Evolutionary conservation across 2,888 invertebrate genomes (phyloP).

Genomic region (Scaptomyza flava): DNA sequence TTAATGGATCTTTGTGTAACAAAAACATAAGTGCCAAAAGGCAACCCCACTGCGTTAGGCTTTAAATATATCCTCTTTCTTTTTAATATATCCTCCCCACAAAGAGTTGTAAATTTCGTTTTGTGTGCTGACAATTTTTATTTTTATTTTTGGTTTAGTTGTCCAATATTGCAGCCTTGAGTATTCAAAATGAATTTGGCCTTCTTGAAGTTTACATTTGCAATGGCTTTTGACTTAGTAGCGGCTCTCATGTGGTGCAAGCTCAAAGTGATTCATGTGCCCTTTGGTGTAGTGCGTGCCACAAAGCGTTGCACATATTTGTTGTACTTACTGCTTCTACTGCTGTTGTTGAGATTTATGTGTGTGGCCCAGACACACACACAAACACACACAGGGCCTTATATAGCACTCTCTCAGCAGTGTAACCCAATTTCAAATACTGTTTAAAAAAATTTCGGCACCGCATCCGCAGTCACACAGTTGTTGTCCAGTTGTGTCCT

Average conservation of each 20-base stretch:
- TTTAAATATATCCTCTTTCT: slow-evolving; percentile 6
- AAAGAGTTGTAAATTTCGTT: slow-evolving; percentile 37
- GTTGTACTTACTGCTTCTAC: slow-evolving; percentile 10
- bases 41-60: not conserved
- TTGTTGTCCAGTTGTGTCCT: slow-evolving; percentile 26
- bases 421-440: slow-evolving; percentile 69
- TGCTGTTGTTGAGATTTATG: slow-evolving; percentile 55
- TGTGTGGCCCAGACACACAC: slow-evolving; percentile 24
- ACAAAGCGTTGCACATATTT: slow-evolving; percentile 53
- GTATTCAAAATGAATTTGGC: slow-evolving; percentile 37
- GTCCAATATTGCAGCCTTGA: slow-evolving; percentile 30
- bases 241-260: slow-evolving; percentile 9
- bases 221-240: slow-evolving; percentile 46
- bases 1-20: not conserved
- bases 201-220: slow-evolving; percentile 55
- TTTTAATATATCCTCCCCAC: slow-evolving; percentile 2
- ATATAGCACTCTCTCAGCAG: slow-evolving; percentile 52
- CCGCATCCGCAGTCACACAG: slow-evolving; percentile 24
- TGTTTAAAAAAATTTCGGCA: slow-evolving; percentile 66
- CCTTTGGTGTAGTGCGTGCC: slow-evolving; percentile 51
- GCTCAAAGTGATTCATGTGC: slow-evolving; percentile 48
- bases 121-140: slow-evolving; percentile 32
- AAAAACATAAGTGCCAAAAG: not conserved
- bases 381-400: slow-evolving; percentile 27
- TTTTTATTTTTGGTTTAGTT: slow-evolving; percentile 2